Conservation (phyloP, 37 sponge, comb jelly and placozoan genomes). For the Theonella swinhoei region DNA sequence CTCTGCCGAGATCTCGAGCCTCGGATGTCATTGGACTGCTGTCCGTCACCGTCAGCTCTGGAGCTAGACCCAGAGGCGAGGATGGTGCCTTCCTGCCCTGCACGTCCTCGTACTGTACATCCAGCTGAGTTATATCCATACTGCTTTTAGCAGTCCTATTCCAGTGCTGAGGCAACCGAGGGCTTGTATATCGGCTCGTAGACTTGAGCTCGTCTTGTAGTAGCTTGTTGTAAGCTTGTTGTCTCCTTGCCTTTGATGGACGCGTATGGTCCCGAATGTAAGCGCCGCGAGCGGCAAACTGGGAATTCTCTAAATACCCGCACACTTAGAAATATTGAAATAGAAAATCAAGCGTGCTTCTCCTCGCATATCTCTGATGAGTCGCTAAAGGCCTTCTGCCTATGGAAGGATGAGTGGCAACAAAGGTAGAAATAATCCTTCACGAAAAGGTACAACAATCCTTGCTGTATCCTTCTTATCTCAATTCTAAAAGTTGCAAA, state of each 20-base stretch:
- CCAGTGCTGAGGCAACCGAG: neutral
- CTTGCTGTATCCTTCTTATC: neutral
- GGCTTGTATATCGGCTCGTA: neutral
- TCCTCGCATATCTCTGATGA: no score
- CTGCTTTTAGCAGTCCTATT: neutral
- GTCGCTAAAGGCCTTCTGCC: no score
- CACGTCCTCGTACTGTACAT: neutral
- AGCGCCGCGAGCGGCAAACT: no score
- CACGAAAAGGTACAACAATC: slow-evolving; percentile 26
- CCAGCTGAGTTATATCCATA: neutral
- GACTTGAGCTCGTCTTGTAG: no score
- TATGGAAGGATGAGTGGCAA: slow-evolving; percentile 26
- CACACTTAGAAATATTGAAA: neutral
- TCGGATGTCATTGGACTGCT: neutral
- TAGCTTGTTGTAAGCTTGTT: neutral
- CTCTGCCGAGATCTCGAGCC: neutral
- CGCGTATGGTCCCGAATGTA: no score
- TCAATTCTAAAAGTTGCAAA: neutral
- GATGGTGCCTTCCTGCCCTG: neutral
- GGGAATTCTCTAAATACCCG: neutral
- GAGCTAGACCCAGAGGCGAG: no score
- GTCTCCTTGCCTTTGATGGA: neutral
- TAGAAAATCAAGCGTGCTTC: neutral
- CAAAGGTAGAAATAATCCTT: slow-evolving; percentile 31
- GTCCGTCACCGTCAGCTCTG: neutral